Conservation (phyloP, 2,888 invertebrate species). For the Taenaris catops region DNA sequence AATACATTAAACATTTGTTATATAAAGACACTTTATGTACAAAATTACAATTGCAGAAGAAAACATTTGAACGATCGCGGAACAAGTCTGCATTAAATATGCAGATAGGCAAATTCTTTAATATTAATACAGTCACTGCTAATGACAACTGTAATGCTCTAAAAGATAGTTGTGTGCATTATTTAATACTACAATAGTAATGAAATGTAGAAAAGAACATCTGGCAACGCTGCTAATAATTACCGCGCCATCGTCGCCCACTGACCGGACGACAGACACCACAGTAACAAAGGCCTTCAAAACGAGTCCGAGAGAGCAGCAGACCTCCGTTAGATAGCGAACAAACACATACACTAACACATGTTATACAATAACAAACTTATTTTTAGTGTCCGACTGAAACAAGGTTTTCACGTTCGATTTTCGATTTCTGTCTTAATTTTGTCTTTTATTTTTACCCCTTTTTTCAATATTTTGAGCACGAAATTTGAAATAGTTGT, state of each 20-base stretch:
- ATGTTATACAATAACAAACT: constrained; percentile 51
- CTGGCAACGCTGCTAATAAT: constrained; percentile 15
- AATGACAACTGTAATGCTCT: no score
- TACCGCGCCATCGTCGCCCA: constrained; percentile 48
- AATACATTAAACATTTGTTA: no score
- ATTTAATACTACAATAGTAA: neutral
- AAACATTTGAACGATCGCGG: no score
- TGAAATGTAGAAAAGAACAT: neutral
- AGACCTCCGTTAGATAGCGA: constrained; percentile 75
- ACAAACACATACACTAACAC: constrained; percentile 73
- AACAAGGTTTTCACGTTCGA: constrained; percentile 7
- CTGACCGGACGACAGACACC: constrained; percentile 58
- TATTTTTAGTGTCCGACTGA: constrained; percentile 11
- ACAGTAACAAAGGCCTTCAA: constrained; percentile 79
- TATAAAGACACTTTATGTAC: no score
- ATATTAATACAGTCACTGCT: no score
- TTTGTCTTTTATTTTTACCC: no score
- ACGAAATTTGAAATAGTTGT: no score
- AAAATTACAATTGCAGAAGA: no score
- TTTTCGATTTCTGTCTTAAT: no score
- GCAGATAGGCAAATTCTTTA: no score
- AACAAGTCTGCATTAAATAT: no score
- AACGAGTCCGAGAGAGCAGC: constrained; percentile 81
- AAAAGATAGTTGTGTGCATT: neutral
- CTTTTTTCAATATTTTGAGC: no score